These are phyloP conservation scores for Grapholita molesta DNA, from an alignment of 1,140 invertebrate species.

Conservation along the genomic window DNA sequence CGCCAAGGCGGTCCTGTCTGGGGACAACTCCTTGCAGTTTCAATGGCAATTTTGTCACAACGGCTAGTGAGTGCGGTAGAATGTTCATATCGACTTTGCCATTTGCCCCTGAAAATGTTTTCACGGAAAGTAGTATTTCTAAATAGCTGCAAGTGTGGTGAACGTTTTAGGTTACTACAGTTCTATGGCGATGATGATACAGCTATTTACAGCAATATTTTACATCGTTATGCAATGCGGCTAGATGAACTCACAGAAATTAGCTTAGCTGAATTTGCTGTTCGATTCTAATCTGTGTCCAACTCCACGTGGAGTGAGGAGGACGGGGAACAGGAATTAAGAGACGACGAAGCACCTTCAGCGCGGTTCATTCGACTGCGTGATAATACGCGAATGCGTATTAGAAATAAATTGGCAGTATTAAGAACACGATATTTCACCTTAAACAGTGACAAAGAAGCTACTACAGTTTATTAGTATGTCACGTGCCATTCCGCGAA, in stretches of 20 bases:
- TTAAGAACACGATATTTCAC: constrained; percentile 33
- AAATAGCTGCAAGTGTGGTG: constrained; percentile 28
- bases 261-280: constrained; percentile 32
- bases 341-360: constrained; percentile 18
- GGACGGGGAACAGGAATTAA: constrained; percentile 29
- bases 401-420: constrained; percentile 31
- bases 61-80: constrained; percentile 27
- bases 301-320: constrained; percentile 24
- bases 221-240: constrained; percentile 20
- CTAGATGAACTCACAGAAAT: constrained; percentile 23
- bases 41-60: constrained; percentile 31
- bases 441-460: constrained; percentile 32
- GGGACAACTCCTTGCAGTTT: constrained; percentile 27
- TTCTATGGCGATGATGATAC: constrained; percentile 27
- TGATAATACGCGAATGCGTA: constrained; percentile 36
- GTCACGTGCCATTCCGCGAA: constrained; percentile 19
- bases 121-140: constrained; percentile 35
- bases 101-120: constrained; percentile 29
- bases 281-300: constrained; percentile 20
- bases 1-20: constrained; percentile 19
- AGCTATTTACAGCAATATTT: constrained; percentile 24
- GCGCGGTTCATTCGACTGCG: constrained; percentile 23
- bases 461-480: constrained; percentile 24
- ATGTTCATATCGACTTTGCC: constrained; percentile 26
- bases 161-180: constrained; percentile 29